Base-by-base conservation (phyloP, 1,140 invertebrate genomes). In the Lycorma delicatula region DNA sequence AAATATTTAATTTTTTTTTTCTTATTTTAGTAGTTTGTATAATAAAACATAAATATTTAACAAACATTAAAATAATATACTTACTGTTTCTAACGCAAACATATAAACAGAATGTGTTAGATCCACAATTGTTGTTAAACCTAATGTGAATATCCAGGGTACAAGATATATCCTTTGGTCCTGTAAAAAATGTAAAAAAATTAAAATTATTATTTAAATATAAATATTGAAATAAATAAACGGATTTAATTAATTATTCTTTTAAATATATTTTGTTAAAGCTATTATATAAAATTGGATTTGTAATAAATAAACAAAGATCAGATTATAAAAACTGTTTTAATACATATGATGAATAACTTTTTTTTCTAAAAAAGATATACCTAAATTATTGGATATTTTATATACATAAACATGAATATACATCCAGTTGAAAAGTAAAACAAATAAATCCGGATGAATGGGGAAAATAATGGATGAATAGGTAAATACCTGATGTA, bases 91-190 rank as follows among this genome's bases (percentile, higher is more conserved):
- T 12, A 72, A 60, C 3, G 72, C 49, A 29, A 67, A 65, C 34
- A 70, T 54, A 54, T 75, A 77, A 5, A 75, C 44, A 3, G 70
- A 66, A 60, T 77, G 71, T 1, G 66, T 54, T 11, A 74, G 50
- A 54, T 77, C 75, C 28, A 75, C 65, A 25, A 70, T 23, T 29
- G 68, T 68, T 26, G 66, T 71, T 9, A 61, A 52, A 27, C 70
- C 66, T 23, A 77, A 64, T 12, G 64, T 62, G 28, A 67, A 34
- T 41, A 76, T 74, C 75, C 75, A 77, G 1, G 75, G 75, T 46
- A 77, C 53, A 23, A 77, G 68, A 36, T 75, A 70, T 25, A 67
- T 29, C 44, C 68, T 68, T 50, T 70, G 68, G 62, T 77, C 71
- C 75, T 77, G 66, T 56, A 72, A 71, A 56, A 63, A 57, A 26